These are phyloP conservation scores for Diacarnus erythraeanus DNA, from an alignment of 37 sponge, comb jelly and placozoan species.

Conservation along the genomic window DNA sequence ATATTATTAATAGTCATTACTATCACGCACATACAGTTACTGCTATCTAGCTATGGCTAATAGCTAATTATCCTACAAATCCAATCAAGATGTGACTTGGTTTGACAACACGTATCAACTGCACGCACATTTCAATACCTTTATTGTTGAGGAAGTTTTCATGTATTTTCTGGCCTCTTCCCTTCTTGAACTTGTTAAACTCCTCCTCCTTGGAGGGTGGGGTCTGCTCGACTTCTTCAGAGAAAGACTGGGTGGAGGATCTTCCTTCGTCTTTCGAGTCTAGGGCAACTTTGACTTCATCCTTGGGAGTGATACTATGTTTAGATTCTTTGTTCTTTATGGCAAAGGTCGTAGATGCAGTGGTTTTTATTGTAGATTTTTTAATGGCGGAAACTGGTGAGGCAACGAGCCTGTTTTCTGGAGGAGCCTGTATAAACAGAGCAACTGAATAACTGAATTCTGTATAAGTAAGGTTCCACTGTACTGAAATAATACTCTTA, in stretches of 20 bases:
- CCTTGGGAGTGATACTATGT: no score
- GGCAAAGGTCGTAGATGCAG: not conserved
- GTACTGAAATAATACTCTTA: no score
- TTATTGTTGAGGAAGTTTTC: constrained; percentile 85
- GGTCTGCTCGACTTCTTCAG: constrained; percentile 31
- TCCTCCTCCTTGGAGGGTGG: constrained; percentile 79
- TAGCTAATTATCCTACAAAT: no score
- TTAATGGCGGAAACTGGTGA: constrained; percentile 53
- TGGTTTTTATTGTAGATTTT: constrained; percentile 38
- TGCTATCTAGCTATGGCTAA: no score
- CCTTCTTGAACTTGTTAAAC: constrained; percentile 94
- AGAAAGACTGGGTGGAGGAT: not conserved
- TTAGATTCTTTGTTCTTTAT: not conserved
- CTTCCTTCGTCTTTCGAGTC: not conserved
- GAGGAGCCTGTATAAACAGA: constrained; percentile 50
- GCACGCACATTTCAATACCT: no score
- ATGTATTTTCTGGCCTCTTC: constrained; percentile 84
- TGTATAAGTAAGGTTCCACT: no score
- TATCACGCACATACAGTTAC: no score
- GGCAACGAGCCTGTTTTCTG: constrained; percentile 13
- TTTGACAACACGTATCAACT: no score
- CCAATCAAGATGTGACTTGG: no score
- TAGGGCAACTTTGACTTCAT: not conserved
- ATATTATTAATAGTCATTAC: no score
- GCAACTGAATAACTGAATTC: no score